Conservation (phyloP, 2,797 vertebrate species). For the Macrochelys suwanniensis region DNA sequence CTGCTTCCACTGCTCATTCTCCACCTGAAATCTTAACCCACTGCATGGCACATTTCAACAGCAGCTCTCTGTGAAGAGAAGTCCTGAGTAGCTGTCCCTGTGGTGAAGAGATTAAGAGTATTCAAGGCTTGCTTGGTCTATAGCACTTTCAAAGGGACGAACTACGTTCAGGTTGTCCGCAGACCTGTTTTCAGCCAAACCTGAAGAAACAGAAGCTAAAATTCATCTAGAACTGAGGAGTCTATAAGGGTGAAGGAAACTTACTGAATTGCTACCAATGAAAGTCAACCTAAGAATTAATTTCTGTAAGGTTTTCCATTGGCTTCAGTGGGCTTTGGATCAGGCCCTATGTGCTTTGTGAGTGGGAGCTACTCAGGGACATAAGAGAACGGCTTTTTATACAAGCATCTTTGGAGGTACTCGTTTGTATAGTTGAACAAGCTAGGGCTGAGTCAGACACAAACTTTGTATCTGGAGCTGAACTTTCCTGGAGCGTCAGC, state of each 20-base stretch:
- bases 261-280: background rate
- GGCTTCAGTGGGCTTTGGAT: constrained; percentile 30
- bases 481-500: background rate
- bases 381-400: background rate
- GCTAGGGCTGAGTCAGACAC: background rate
- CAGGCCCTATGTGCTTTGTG: background rate
- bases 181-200: constrained; percentile 15
- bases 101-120: background rate
- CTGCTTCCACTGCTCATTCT: background rate
- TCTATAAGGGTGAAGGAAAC: constrained; percentile 10
- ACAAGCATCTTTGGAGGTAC: background rate
- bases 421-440: background rate
- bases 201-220: constrained; percentile 26
- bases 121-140: background rate
- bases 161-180: background rate
- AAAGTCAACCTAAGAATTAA: constrained; percentile 49
- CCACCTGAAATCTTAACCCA: constrained; percentile 19
- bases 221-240: background rate
- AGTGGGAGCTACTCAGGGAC: background rate
- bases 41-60: background rate
- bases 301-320: background rate
- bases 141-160: background rate
- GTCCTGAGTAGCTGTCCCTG: background rate
- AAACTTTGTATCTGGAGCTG: background rate
- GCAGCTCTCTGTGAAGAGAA: background rate